Evolutionary conservation across 2,797 vertebrate species (phyloP), one percentile per base, ranked within the genome.

Genomic region (Tragopan temminckii): DNA sequence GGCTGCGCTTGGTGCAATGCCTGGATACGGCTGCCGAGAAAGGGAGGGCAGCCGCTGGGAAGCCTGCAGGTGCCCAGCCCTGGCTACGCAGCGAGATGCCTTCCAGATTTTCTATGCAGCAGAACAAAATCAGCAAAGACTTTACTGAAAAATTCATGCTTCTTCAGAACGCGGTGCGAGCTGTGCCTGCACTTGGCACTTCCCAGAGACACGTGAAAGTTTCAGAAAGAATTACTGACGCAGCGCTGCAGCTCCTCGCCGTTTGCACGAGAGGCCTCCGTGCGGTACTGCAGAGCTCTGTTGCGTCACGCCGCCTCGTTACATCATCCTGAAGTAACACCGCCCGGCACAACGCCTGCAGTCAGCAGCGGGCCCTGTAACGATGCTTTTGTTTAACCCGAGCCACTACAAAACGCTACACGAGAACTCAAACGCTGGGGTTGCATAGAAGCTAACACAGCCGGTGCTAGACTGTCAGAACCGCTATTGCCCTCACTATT

Each of bases 281-380:
- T 14, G 36, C 14, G 66, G 58, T 72, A 10, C 33, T 46, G 23
- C 77, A n/a, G 74, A 6, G 16, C 36, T 18, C 11, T 11, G 11
- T 58, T 61, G 33, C 23, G 13, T 57, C 50, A 18, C 6, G 11
- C 64, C 58, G 55, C 57, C 25, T 7, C 19, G 77, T 90, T 36
- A 15, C 48, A 38, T 23, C 53, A 27, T 31, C 33, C 1, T 42
- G 35, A 85, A 88, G 72, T 72, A 89, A 93, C 2, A n/a, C 71
- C 78, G 72, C 52, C 82, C 52, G 86, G 88, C 89, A 82, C 88
- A 55, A 9, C 9, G 69, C 40, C 85, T 89, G 42, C 72, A 29
- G 23, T 46, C 88, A 75, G 85, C 38, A 46, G 12, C 62, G 88
- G 82, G 24, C 88, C 78, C 71, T 67, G 71, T 53, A 85, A 81